Base-by-base conservation (phyloP, 2,888 invertebrate genomes). In the Papilio demoleus region DNA sequence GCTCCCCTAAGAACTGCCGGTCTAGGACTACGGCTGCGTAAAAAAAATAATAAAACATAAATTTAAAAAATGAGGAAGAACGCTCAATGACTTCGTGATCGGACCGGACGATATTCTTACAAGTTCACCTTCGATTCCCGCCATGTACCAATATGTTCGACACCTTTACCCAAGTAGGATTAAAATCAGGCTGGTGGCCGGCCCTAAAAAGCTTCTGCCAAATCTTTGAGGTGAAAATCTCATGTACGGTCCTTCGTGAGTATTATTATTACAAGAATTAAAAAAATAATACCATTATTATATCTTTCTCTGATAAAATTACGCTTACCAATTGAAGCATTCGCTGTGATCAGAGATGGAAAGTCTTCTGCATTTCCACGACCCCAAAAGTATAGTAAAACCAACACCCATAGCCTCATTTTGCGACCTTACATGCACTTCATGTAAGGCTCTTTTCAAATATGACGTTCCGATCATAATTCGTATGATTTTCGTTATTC, bases 321-420 rank as follows among this genome's bases (percentile, higher is more conserved):
- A 22, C 3, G 14, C 40, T 88, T 88, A 96, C 96, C 96, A 81
- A 96, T 93, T 0, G 96, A 95, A 6, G 95, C 96, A 83, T 97
- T 97, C 14, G 95, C 93, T 11, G 94, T 95, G 1, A 96, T 93
- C 72, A 96, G 87, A 0, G 96, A 96, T 2, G 96, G 96, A 85
- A 95, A 95, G 75, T 95, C 95, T 83, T 96, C 94, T n/a, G 80
- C 84, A 1, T 50, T 70, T 50, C 79, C 85, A 11, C 73, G 68
- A 66, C 76, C 72, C 69, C 82, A 75, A 47, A 83, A 64, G 77
- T 72, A 83, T 40, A 84, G 65, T 17, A 84, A 71, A 68, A 77
- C 70, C 40, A 81, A 53, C 53, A 79, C 24, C 82, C 84, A 87
- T 79, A 81, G 38, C 74, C 76, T 78, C 90, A 91, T 92, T 71